phyloP scores from a whole-genome alignment of 1,140 invertebrate species.

The Zaprionus tsacasi region DNA sequence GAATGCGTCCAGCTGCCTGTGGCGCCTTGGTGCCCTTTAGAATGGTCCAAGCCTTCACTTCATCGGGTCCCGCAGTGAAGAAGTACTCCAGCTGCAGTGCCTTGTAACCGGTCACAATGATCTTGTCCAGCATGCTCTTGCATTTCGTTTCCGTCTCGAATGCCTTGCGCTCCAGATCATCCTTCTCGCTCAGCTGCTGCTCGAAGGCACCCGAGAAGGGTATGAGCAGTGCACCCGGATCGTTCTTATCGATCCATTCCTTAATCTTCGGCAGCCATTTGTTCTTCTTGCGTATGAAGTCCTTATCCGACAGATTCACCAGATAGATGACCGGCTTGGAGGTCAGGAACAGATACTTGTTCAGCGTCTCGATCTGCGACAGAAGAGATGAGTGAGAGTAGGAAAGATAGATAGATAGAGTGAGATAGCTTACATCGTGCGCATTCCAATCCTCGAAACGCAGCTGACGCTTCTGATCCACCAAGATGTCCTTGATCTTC shows the following conservation, averaged over 20 bases:
- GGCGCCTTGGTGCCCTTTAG: slow-evolving; percentile 99
- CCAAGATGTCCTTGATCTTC: slow-evolving; percentile 94
- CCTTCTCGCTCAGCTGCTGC: slow-evolving; percentile 94
- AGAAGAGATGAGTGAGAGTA: neutral
- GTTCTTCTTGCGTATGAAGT: slow-evolving; percentile 99
- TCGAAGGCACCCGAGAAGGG: slow-evolving; percentile 98
- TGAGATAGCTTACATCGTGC: slow-evolving; percentile 91
- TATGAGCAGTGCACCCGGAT: slow-evolving; percentile 96
- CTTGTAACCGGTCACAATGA: slow-evolving; percentile 98
- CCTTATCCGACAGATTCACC: slow-evolving; percentile 98
- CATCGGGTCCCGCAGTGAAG: slow-evolving; percentile 98
- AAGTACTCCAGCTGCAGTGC: slow-evolving; percentile 98
- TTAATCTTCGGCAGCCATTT: slow-evolving; percentile 99
- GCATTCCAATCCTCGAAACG: slow-evolving; percentile 96
- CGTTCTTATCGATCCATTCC: slow-evolving; percentile 99
- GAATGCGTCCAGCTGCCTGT: slow-evolving; percentile 98
- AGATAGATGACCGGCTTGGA: slow-evolving; percentile 99
- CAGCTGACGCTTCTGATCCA: slow-evolving; percentile 96
- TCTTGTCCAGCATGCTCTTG: slow-evolving; percentile 95
- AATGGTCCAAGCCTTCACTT: slow-evolving; percentile 99
- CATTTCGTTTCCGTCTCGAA: slow-evolving; percentile 81
- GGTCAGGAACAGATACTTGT: slow-evolving; percentile 98
- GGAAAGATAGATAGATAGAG: slow-evolving; percentile 62
- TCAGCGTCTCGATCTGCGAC: slow-evolving; percentile 96
- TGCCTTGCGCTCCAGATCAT: slow-evolving; percentile 88